phyloP scores from a whole-genome alignment of 2,113 vertebrate genomes.

The Sakesphorus luctuosus region DNA sequence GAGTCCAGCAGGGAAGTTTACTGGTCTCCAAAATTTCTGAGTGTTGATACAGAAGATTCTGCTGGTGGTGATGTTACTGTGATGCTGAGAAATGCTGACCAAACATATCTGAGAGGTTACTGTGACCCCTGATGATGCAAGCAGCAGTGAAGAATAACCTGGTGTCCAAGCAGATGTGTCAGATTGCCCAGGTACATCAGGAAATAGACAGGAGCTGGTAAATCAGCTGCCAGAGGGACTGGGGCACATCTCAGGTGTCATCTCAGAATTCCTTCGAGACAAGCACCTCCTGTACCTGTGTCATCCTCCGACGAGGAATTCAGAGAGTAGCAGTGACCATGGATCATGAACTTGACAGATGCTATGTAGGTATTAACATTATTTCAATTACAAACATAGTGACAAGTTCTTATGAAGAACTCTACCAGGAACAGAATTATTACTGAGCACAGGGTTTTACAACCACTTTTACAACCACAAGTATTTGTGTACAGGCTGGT shows the following conservation, averaged over 20 bases:
- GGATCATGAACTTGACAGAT: background rate
- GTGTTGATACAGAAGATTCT: background rate
- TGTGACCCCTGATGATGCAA: background rate
- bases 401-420: background rate
- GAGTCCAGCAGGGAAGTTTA: background rate
- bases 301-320: background rate
- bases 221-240: background rate
- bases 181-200: fast-evolving
- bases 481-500: background rate
- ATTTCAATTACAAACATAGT: background rate
- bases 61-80: background rate
- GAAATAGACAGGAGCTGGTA: fast-evolving
- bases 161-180: background rate
- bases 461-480: fast-evolving
- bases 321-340: background rate
- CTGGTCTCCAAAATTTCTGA: background rate
- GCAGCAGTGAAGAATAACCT: background rate
- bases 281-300: background rate
- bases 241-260: background rate
- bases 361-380: fast-evolving
- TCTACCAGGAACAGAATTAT: background rate
- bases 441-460: background rate
- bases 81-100: background rate
- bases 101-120: fast-evolving
- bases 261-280: fast-evolving